Conservation (phyloP, 1,140 invertebrate genomes). For the Pseudomyrmex dendroicus region DNA sequence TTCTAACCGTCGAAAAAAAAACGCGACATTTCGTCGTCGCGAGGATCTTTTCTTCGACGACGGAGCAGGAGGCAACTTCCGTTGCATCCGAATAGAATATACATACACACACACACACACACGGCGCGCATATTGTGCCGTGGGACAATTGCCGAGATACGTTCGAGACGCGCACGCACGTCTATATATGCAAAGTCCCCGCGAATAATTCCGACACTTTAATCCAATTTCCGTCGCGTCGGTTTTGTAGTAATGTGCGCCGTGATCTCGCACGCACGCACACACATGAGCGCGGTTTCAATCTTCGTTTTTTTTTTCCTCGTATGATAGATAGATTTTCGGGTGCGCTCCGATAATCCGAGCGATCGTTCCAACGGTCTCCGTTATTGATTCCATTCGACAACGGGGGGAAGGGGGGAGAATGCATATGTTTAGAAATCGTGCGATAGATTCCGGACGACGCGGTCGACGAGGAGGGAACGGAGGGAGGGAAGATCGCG, state of each 20-base stretch:
- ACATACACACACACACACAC: too few relatives aligned
- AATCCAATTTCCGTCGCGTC: constrained; percentile 70
- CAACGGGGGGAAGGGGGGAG: background rate
- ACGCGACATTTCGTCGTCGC: constrained; percentile 64
- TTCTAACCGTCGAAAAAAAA: constrained; percentile 51
- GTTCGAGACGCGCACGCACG: background rate
- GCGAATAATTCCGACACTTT: constrained; percentile 71
- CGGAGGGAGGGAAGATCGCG: background rate
- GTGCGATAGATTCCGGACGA: constrained; percentile 7
- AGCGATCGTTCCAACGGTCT: constrained; percentile 59
- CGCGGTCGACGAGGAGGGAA: constrained; percentile 10
- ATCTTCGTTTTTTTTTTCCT: background rate
- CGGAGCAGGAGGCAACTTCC: constrained; percentile 52
- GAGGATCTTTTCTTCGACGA: constrained; percentile 39
- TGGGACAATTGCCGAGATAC: constrained; percentile 36
- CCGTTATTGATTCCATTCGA: constrained; percentile 26
- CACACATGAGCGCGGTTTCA: constrained; percentile 62
- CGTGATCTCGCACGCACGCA: constrained; percentile 24
- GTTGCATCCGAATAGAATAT: constrained; percentile 47
- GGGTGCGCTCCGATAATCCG: constrained; percentile 76
- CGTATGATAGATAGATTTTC: constrained; percentile 72
- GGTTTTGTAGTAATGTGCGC: constrained; percentile 72
- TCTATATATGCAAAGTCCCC: constrained; percentile 71
- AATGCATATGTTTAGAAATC: constrained; percentile 49
- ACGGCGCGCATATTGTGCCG: constrained; percentile 46